Base-by-base conservation (phyloP, 2,888 invertebrate genomes). In the Chloromyia formosa region DNA sequence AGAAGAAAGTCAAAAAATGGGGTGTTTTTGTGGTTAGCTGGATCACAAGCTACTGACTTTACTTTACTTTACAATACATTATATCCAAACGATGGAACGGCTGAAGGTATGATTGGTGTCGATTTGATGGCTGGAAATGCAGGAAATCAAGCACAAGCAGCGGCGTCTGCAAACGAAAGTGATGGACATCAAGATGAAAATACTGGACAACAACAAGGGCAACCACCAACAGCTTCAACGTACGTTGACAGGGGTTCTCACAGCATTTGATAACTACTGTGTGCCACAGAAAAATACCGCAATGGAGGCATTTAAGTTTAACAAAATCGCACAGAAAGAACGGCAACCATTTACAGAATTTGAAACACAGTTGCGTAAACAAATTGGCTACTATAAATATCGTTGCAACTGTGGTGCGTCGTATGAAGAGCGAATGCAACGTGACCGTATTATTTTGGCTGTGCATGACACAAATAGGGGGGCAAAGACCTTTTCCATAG, bases 101-200 rank as follows among this genome's bases (percentile, higher is more conserved):
- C 27, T 7, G 27, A 35, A 35, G 27, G 27, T 35, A 35, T 35
- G 27, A 2, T 35, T 35, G 27, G 27, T 35, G 7, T 7, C 27
- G 7, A 35, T 35, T 4, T 35, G 7, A 35, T 35, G 27, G 27
- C 27, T 35, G 27, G 27, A 4, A 7, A 2, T 4, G 7, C 2
- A 4, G 27, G 3, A 35, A 35, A 35, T 35, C 27, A 4, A 7
- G 7, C 16, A 16, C 16, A n/a, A 18, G 16, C n/a, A 3, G n/a
- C n/a, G 18, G 23, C 23, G 68, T 53, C 45, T 22, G 40, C n/a
- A n/a, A 69, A 69, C 53, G 68, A 12, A 10, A 69, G 23, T 53
- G 53, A 69, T 69, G 53, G 27, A 69, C 16, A 69, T 27, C 68
- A 54, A 35, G 3, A 4, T 35, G 27, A 7, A 35, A 35, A 35